Evolutionary conservation across 2,113 vertebrate genomes (phyloP).

Genomic region (Accipiter cooperii): DNA sequence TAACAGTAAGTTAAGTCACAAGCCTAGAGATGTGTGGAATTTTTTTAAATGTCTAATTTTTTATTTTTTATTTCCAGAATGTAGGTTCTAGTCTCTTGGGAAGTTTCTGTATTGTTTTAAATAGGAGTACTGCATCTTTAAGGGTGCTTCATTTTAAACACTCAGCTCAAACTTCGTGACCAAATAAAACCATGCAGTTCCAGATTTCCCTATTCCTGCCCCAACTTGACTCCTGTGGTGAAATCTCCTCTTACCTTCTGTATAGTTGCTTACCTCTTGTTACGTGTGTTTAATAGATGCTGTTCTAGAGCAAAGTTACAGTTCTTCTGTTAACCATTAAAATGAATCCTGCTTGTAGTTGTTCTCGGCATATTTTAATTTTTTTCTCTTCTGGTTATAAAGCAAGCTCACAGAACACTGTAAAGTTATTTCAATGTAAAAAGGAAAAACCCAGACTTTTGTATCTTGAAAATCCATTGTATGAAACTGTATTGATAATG

Average conservation of each 20-base stretch:
- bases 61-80: slow-evolving; percentile 29
- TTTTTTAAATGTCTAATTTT: not conserved
- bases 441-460: slow-evolving; percentile 2
- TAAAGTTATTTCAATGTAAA: slow-evolving; percentile 52
- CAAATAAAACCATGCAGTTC: slow-evolving; percentile 36
- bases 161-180: slow-evolving; percentile 42
- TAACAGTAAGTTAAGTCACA: slow-evolving; percentile 49
- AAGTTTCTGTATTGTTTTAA: slow-evolving; percentile 58
- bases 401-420: slow-evolving; percentile 20
- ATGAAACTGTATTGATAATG: slow-evolving; percentile 47
- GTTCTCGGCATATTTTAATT: slow-evolving; percentile 1
- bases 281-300: slow-evolving; percentile 28
- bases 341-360: slow-evolving; percentile 18
- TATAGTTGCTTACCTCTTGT: slow-evolving; percentile 42
- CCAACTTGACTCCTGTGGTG: slow-evolving; percentile 30
- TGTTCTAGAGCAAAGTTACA: slow-evolving; percentile 23
- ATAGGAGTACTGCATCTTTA: slow-evolving; percentile 45
- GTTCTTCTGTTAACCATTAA: slow-evolving; percentile 47
- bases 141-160: slow-evolving; percentile 49
- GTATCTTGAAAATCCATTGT: slow-evolving; percentile 45
- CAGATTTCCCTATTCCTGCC: not conserved
- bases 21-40: slow-evolving; percentile 23
- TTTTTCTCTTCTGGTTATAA: slow-evolving; percentile 16
- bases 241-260: slow-evolving; percentile 12
- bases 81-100: slow-evolving; percentile 51